Evolutionary conservation across 2,888 invertebrate species (phyloP), one percentile per base, ranked within the genome.

Genomic region (Cephus pygmeus): DNA sequence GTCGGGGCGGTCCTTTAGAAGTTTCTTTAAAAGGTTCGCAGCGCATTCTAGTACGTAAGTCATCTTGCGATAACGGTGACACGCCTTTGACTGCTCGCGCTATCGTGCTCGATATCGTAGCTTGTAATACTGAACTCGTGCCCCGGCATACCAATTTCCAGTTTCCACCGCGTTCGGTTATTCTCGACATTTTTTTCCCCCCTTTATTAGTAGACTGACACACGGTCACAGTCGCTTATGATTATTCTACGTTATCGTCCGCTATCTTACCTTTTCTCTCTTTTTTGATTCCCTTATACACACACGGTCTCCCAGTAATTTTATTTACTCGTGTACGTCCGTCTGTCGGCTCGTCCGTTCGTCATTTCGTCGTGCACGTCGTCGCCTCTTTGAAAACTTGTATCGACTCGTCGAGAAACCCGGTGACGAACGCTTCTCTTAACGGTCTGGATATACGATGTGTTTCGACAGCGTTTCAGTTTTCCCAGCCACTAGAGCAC

Each of bases 11-110:
- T 83, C 84, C 87, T 83, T 87, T 83, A 85, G 86, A 88, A 85
- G 87, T 88, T 86, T 84, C 87, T 87, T 88, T 87, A 84, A 88
- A 85, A 88, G 87, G 88, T 88, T 86, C 84, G 85, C 87, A 83
- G 85, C 86, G 82, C 81, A 80, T 81, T 76, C 82, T 33, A 34
- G 34, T 83, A 82, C 83, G 82, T 85, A 85, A 85, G 86, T 86
- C 86, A 86, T 84, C 83, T 84, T 81, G 84, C 84, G 86, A 86
- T 86, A 86, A 85, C 85, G 83, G 85, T 85, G 85, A 85, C 85
- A 85, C 85, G 84, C 85, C 85, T 85, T 85, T 85, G 85, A 85
- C 83, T 81, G 82, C 83, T 85, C 85, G 84, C 83, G 56, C 76
- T 34, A 74, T 74, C 74, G n/a, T 34, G 31, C 31, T 34, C 74